These are phyloP conservation scores for Stegana nigrithorax DNA, from an alignment of 2,888 invertebrate species.

Conservation along the genomic window DNA sequence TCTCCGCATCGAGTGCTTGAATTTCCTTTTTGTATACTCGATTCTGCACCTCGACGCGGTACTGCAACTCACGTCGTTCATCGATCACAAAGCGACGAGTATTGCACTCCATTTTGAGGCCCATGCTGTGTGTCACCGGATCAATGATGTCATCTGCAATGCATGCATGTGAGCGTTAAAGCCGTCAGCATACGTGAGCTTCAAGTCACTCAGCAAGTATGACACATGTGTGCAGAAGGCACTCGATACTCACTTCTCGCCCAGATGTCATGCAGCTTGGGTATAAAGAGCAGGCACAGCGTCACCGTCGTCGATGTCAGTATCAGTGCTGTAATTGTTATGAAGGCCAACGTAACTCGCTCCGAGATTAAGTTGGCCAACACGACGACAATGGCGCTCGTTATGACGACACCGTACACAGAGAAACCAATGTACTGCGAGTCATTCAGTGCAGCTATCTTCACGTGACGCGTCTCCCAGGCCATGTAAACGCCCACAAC, in stretches of 20 bases:
- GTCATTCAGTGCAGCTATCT: conserved; percentile 91
- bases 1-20: conserved; percentile 81
- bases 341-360: conserved; percentile 81
- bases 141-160: conserved; percentile 75
- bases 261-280: conserved; percentile 83
- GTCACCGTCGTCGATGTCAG: conserved; percentile 88
- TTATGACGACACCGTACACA: conserved; percentile 91
- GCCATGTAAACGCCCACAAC: conserved; percentile 95
- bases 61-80: conserved; percentile 84
- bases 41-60: conserved; percentile 91
- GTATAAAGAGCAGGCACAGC: conserved; percentile 85
- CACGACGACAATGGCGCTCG: conserved; percentile 87
- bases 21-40: conserved; percentile 88
- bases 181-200: too few relatives aligned
- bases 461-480: conserved; percentile 93
- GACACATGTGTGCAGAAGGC: too few relatives aligned
- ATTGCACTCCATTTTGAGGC: conserved; percentile 88
- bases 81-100: conserved; percentile 86
- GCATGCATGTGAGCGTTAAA: too few relatives aligned
- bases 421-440: conserved; percentile 94
- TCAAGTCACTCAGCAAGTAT: too few relatives aligned
- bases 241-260: conserved; percentile 72
- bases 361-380: conserved; percentile 89
- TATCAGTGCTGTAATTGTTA: conserved; percentile 85
- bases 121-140: conserved; percentile 89